phyloP scores from a whole-genome alignment of 2,888 invertebrate genomes.

The Amphipyra berbera region DNA sequence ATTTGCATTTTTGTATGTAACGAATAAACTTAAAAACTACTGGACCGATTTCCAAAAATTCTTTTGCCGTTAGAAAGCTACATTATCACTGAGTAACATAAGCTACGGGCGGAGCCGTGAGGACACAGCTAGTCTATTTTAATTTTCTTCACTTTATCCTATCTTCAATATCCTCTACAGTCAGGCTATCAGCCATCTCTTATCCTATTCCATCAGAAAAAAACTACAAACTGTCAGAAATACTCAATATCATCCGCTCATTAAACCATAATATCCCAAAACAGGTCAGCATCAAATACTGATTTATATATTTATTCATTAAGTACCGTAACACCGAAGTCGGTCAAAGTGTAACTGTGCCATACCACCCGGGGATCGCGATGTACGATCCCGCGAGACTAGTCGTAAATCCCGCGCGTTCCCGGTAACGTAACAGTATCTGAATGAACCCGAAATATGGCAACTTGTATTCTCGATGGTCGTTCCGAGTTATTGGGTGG shows the following conservation, averaged over 20 bases:
- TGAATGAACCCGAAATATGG: conserved; percentile 56
- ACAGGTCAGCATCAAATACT: conserved; percentile 26
- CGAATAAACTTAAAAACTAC: too few species aligned
- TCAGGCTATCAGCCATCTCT: too few species aligned
- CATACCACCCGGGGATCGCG: conserved; percentile 74
- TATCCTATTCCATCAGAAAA: background rate
- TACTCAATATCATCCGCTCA: conserved; percentile 1
- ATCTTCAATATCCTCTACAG: too few species aligned
- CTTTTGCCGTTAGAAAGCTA: too few species aligned
- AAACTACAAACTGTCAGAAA: background rate
- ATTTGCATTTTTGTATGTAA: too few species aligned
- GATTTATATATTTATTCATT: conserved; percentile 48
- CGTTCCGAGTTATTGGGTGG: conserved; percentile 2
- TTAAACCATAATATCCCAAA: conserved; percentile 10
- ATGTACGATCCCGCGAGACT: conserved; percentile 61
- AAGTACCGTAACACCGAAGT: conserved; percentile 68
- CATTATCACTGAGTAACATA: too few species aligned
- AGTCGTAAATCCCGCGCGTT: conserved; percentile 73
- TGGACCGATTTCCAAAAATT: too few species aligned
- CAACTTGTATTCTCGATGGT: conserved; percentile 15
- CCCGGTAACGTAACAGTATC: conserved; percentile 76
- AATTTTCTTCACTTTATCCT: too few species aligned
- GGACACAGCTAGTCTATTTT: too few species aligned
- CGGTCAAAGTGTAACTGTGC: conserved; percentile 82
- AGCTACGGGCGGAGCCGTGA: too few species aligned